Conservation (phyloP, 2,113 vertebrate genomes). For the Sturnus vulgaris region DNA sequence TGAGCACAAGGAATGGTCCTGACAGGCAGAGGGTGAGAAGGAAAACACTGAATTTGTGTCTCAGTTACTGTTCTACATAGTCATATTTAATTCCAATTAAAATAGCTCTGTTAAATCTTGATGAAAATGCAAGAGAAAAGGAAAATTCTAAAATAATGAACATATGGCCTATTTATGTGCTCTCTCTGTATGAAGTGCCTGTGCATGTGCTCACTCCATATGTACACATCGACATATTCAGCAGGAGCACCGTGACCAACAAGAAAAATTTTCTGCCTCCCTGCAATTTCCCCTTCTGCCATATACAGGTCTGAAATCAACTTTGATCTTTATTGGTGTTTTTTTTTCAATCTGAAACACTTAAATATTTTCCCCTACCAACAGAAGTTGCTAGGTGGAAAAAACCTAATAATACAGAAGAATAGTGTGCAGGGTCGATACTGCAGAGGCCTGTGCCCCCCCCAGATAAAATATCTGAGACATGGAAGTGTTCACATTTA, state of each 20-base stretch:
- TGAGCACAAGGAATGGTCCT: constrained; percentile 43
- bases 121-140: neutral
- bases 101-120: neutral
- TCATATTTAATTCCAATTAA: neutral
- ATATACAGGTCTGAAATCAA: neutral
- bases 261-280: neutral
- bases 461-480: neutral
- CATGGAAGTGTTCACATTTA: neutral
- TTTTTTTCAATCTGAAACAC: neutral
- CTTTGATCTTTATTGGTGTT: neutral
- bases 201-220: neutral
- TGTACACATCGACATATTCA: neutral
- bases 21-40: neutral
- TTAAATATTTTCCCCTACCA: neutral
- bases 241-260: neutral
- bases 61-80: neutral
- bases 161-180: neutral
- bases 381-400: neutral
- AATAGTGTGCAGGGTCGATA: neutral
- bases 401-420: neutral
- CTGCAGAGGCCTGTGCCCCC: rapidly evolving
- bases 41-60: neutral
- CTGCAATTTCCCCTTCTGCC: neutral
- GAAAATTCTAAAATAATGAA: neutral
- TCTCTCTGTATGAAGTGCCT: neutral